These are phyloP conservation scores for Aplocera efformata DNA, from an alignment of 2,888 invertebrate species.

Conservation along the genomic window DNA sequence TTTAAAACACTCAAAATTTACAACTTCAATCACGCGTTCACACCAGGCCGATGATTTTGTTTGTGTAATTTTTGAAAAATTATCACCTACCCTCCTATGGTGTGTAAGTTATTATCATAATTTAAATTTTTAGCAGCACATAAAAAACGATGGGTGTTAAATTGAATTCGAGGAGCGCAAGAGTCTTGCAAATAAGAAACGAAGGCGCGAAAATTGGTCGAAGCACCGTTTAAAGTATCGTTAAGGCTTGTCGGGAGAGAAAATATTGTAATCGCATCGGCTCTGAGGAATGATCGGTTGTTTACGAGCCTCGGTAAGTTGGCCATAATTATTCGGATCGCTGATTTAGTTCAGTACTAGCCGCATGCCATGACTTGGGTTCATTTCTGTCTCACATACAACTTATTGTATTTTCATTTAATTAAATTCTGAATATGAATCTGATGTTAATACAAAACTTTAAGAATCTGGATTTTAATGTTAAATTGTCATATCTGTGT, in stretches of 20 bases:
- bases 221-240: conserved; percentile 74
- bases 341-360: conserved; percentile 48
- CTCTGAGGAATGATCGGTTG: conserved; percentile 40
- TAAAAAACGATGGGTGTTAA: conserved; percentile 74
- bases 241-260: conserved; percentile 64
- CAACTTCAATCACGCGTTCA: conserved; percentile 56
- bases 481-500: too few species aligned
- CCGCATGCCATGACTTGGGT: conserved; percentile 43
- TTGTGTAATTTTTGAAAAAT: conserved; percentile 61
- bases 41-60: conserved; percentile 51
- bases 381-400: conserved; percentile 26
- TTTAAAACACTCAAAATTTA: conserved; percentile 39
- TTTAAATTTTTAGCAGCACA: conserved; percentile 58
- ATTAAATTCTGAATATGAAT: too few species aligned
- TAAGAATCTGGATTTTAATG: too few species aligned
- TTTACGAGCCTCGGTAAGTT: conserved; percentile 65
- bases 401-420: too few species aligned
- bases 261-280: conserved; percentile 68
- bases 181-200: conserved; percentile 63
- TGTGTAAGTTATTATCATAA: conserved; percentile 63
- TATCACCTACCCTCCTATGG: conserved; percentile 59
- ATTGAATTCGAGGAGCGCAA: conserved; percentile 72
- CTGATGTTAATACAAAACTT: too few species aligned
- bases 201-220: conserved; percentile 72
- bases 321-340: conserved; percentile 44